Conservation (phyloP, 2,888 invertebrate species). For the Dysmachus trigonus region DNA sequence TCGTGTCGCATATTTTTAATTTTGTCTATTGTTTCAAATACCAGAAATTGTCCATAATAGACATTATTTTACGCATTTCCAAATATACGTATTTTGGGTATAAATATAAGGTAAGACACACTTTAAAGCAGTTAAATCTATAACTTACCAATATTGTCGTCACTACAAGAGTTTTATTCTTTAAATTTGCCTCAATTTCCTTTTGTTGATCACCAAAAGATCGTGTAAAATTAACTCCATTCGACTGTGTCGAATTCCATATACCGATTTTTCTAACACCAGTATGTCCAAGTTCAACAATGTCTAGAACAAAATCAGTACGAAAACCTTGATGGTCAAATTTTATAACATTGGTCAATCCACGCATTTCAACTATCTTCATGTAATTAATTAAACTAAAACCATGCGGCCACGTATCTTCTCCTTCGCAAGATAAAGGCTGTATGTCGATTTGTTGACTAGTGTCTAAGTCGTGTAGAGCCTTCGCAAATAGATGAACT, state of each 20-base stretch:
- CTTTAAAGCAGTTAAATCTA: too few relatives aligned
- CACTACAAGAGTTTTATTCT: slow-evolving; percentile 90
- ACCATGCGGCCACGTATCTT: slow-evolving; percentile 93
- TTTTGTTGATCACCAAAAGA: slow-evolving; percentile 86
- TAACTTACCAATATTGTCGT: slow-evolving; percentile 87
- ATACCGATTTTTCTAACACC: slow-evolving; percentile 86
- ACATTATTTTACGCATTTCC: too few relatives aligned
- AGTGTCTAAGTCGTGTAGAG: slow-evolving; percentile 88
- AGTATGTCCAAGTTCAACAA: slow-evolving; percentile 86
- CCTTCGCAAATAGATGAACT: slow-evolving; percentile 92
- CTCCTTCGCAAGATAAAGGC: slow-evolving; percentile 85
- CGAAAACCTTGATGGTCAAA: slow-evolving; percentile 95
- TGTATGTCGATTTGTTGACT: slow-evolving; percentile 90
- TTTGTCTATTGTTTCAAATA: too few relatives aligned
- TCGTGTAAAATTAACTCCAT: slow-evolving; percentile 87
- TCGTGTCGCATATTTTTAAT: too few relatives aligned
- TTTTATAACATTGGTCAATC: slow-evolving; percentile 91
- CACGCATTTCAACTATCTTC: slow-evolving; percentile 94
- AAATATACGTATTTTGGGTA: too few relatives aligned
- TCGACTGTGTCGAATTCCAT: slow-evolving; percentile 81
- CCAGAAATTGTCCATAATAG: too few relatives aligned
- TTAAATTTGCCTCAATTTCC: slow-evolving; percentile 87
- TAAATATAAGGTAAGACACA: too few relatives aligned
- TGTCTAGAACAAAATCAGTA: slow-evolving; percentile 89
- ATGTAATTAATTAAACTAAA: slow-evolving; percentile 95